phyloP scores from a whole-genome alignment of 2,888 invertebrate species.

The Teleogryllus oceanicus region DNA sequence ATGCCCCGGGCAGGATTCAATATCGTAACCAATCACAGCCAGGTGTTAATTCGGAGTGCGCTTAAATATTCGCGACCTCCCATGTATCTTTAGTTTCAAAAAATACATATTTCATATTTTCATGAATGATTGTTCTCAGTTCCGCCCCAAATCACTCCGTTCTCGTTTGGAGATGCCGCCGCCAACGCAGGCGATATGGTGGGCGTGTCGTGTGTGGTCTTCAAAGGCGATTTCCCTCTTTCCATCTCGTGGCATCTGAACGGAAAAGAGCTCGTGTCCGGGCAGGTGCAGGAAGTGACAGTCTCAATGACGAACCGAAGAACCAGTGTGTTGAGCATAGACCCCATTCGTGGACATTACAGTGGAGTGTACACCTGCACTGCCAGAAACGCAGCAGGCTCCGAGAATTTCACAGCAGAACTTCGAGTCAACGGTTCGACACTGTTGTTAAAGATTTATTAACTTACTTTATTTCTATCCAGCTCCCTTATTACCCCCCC shows the following conservation, averaged over 20 bases:
- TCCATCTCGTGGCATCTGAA: constrained; percentile 73
- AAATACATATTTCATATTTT: too few relatives aligned
- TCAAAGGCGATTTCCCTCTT: constrained; percentile 72
- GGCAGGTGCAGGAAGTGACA: constrained; percentile 55
- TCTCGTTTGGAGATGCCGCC: constrained; percentile 58
- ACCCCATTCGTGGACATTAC: constrained; percentile 61
- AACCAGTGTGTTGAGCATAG: constrained; percentile 64
- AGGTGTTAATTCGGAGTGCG: too few relatives aligned
- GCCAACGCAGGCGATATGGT: constrained; percentile 73
- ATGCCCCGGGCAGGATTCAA: too few relatives aligned
- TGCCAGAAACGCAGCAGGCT: background rate
- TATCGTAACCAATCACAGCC: too few relatives aligned
- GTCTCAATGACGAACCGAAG: constrained; percentile 63
- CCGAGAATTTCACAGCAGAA: background rate
- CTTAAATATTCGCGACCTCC: too few relatives aligned
- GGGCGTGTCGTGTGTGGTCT: constrained; percentile 67
- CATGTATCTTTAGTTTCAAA: too few relatives aligned
- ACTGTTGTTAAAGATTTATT: too few relatives aligned
- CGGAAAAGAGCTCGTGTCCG: constrained; percentile 26
- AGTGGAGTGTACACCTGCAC: constrained; percentile 67
- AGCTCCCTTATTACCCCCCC: too few relatives aligned
- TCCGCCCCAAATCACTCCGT: constrained; percentile 65
- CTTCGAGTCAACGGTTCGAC: background rate
- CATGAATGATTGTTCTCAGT: constrained; percentile 51
- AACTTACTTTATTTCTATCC: too few relatives aligned